A percentile compares a stretch with the other conserved stretches of the same genome.
Evolutionary conservation across 2,888 invertebrate species (phyloP).

Genomic region (Cheiracanthium punctorium): DNA sequence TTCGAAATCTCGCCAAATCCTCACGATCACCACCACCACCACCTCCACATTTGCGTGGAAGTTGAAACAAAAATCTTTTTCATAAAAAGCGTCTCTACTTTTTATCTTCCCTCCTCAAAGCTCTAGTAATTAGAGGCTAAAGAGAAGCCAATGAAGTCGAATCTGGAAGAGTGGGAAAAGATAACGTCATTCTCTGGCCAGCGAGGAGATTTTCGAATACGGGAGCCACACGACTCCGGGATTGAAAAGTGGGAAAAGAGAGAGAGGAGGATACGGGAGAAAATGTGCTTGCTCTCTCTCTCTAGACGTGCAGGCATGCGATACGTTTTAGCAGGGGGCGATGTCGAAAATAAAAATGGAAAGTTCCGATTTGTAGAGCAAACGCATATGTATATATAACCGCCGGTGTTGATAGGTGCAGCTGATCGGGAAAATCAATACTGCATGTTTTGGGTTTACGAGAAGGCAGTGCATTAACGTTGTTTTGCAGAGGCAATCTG

Average conservation of each 20-base stretch:
- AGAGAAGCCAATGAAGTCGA: conserved; percentile 4
- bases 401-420: too few species aligned
- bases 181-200: not conserved
- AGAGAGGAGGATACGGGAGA: not conserved
- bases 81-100: not conserved
- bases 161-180: not conserved
- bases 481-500: too few species aligned
- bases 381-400: too few species aligned
- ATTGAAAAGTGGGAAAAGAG: not conserved
- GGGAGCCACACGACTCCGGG: not conserved
- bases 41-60: too few species aligned
- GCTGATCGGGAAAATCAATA: too few species aligned
- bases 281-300: conserved; percentile 18
- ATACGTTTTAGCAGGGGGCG: conserved; percentile 36
- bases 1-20: not conserved
- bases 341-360: conserved; percentile 57
- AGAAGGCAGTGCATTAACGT: too few species aligned
- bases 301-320: not conserved
- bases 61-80: too few species aligned
- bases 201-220: not conserved
- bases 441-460: too few species aligned
- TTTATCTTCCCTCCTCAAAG: not conserved
- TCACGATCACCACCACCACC: not conserved
- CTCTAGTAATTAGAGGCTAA: conserved; percentile 1
- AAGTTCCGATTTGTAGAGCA: not conserved